Conservation (phyloP, 2,797 vertebrate genomes). For the Alcedo quadribrachys region DNA sequence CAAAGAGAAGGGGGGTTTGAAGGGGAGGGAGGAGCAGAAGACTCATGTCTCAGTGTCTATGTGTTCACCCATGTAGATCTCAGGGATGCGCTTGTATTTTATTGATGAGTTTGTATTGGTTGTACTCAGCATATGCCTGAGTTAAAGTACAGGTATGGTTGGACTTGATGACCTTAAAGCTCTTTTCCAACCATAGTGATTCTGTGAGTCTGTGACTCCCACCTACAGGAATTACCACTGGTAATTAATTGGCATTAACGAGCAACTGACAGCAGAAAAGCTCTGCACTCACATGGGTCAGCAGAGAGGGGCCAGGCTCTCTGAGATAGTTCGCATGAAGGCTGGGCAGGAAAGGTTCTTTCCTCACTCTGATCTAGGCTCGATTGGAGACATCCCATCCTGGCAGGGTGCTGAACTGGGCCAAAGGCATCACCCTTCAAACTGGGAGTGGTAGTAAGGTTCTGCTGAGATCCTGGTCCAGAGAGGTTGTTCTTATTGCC, state of each 20-base stretch:
- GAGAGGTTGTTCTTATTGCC: fast-evolving
- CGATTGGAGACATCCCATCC: background rate
- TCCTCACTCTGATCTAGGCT: background rate
- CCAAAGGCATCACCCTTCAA: background rate
- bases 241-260: background rate
- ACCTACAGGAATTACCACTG: background rate
- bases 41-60: fast-evolving
- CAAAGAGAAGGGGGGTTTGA: fast-evolving
- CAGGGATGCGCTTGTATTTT: fast-evolving
- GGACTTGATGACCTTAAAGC: too few relatives aligned
- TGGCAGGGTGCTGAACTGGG: background rate
- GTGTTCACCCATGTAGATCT: background rate
- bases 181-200: too few relatives aligned
- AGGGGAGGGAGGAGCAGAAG: background rate
- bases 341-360: background rate
- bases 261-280: background rate
- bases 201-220: too few relatives aligned
- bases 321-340: fast-evolving
- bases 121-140: background rate
- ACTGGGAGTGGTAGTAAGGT: background rate
- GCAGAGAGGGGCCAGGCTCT: fast-evolving
- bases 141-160: background rate
- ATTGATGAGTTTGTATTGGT: background rate
- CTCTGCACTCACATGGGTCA: background rate
- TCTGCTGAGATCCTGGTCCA: background rate